Evolutionary conservation across 2,113 vertebrate genomes (phyloP), one percentile per base, ranked within the genome.

Genomic region (Hepsetus odoe): DNA sequence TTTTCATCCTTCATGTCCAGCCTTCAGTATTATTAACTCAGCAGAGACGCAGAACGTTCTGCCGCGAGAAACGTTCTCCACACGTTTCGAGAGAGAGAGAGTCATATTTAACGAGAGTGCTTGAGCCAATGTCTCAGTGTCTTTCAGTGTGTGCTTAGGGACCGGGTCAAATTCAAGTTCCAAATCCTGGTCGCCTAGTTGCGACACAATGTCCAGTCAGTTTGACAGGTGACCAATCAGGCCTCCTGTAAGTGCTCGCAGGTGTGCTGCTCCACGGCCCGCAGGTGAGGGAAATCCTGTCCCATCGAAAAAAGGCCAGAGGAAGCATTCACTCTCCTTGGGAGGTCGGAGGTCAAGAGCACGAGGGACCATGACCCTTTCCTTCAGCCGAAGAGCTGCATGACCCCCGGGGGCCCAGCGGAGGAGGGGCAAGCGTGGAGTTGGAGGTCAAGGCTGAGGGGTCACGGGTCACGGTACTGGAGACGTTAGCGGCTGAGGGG

Each of bases 401-500:
- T 72, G 80, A 88, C 87, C 88, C 84, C 72, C n/a, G 66, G 42
- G 80, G 72, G 53, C 12, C 12, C 42, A 2, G 42, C 30, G 18
- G 58, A 61, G 40, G 44, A 13, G 26, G 32, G 51, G 72, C 55
- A 65, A 64, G 53, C 83, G 72, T 62, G 77, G 72, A 85, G 73
- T 76, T 55, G 75, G 64, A 88, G 85, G 83, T 87, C 81, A 81
- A 74, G 83, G 81, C 79, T 79, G 56, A 42, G 61, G 86, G 67
- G 83, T 67, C 53, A 46, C 84, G 81, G 85, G 83, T 83, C 72
- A 80, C 81, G 77, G 51, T 59, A 5, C 24, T 44, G 10, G 65
- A 77, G 30, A 65, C 35, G 69, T 86, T 95, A 95, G 91, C 90
- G 94, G 90, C 95, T 93, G 86, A 94, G 94, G 85, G 96, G 94